Evolutionary conservation across 2,797 vertebrate species (phyloP).

Genomic region (Mus spretus): DNA sequence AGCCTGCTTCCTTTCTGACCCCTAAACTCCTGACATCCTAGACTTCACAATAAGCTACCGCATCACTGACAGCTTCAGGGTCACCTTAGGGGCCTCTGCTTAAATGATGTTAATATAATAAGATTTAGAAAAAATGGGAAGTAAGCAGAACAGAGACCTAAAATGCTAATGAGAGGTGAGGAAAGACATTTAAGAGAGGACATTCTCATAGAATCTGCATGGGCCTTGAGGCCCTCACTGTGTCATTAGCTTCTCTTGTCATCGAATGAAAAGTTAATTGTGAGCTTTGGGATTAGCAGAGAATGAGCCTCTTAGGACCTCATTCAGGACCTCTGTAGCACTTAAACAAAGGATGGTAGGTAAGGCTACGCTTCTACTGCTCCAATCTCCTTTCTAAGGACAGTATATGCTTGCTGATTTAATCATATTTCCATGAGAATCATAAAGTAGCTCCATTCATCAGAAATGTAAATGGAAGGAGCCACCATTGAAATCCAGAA

Average conservation of each 20-base stretch:
- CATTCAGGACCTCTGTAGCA: neutral
- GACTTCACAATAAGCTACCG: neutral
- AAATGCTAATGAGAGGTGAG: neutral
- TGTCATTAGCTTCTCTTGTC: neutral
- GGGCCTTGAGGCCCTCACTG: neutral
- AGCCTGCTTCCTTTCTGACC: neutral
- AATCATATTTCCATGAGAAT: conserved; percentile 14
- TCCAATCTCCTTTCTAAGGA: neutral
- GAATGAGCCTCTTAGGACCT: neutral
- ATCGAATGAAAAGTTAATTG: neutral
- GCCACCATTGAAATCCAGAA: neutral
- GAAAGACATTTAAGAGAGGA: neutral
- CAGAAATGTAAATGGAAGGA: neutral
- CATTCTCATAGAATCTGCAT: neutral
- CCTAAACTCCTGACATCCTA: neutral
- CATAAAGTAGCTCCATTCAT: conserved; percentile 22
- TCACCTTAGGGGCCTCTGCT: neutral
- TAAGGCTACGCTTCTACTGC: neutral
- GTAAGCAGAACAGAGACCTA: neutral
- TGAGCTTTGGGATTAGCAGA: neutral
- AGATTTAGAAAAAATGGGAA: neutral
- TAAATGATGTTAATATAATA: neutral
- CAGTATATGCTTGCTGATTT: neutral
- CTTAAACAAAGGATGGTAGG: neutral
- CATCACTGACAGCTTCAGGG: neutral